Evolutionary conservation across 2,888 invertebrate genomes (phyloP).

Genomic region (Microplitis deprimator): DNA sequence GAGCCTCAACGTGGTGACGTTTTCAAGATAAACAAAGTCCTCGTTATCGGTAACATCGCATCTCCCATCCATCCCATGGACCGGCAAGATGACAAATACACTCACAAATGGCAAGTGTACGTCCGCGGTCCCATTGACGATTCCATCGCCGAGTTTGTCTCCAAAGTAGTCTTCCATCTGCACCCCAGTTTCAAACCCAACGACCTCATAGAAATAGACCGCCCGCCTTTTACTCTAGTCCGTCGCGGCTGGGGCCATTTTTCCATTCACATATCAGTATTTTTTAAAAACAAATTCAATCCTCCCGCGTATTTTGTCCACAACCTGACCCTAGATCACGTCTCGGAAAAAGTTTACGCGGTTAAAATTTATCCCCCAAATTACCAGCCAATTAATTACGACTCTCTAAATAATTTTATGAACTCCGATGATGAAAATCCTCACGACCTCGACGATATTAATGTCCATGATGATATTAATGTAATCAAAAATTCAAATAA

Average conservation of each 20-base stretch:
- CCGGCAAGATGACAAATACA: conserved; percentile 77
- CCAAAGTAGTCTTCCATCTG: conserved; percentile 84
- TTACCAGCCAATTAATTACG: conserved; percentile 24
- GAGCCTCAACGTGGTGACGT: conserved; percentile 63
- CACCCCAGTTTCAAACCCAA: conserved; percentile 91
- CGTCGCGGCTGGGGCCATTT: conserved; percentile 95
- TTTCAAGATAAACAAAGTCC: conserved; percentile 64
- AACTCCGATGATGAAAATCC: too few relatives aligned
- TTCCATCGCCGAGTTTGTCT: conserved; percentile 77
- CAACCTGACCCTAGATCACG: conserved; percentile 84
- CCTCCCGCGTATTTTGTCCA: conserved; percentile 87
- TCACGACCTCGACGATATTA: conserved; percentile 8
- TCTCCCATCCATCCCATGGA: conserved; percentile 84
- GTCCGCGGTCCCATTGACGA: conserved; percentile 80
- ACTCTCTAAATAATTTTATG: background rate
- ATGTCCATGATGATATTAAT: conserved; percentile 32
- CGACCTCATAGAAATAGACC: conserved; percentile 83
- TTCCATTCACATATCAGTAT: conserved; percentile 84
- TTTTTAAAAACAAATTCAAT: conserved; percentile 82
- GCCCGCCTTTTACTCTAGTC: conserved; percentile 86
- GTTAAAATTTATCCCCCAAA: background rate
- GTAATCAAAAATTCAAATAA: conserved; percentile 14
- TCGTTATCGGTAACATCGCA: conserved; percentile 83
- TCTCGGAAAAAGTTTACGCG: conserved; percentile 80
- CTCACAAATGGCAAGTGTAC: conserved; percentile 94